Evolutionary conservation across 1,140 invertebrate species (phyloP).

Genomic region (Drosophila mauritiana): DNA sequence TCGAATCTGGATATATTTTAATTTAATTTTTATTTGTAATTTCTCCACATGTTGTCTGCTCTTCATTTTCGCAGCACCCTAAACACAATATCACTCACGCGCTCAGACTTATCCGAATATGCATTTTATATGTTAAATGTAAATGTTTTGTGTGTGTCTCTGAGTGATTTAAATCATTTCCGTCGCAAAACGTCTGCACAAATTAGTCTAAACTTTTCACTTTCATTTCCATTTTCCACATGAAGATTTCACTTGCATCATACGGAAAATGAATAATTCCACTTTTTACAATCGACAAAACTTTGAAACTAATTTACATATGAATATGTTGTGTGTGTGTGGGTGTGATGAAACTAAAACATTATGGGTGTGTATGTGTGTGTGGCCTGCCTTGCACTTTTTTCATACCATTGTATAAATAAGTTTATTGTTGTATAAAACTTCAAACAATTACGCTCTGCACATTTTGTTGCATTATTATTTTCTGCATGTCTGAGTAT

Average conservation of each 20-base stretch:
- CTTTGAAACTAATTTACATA: slow-evolving; percentile 56
- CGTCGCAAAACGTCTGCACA: slow-evolving; percentile 14
- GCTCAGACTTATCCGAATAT: slow-evolving; percentile 85
- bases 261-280: slow-evolving; percentile 42
- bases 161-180: slow-evolving; percentile 25
- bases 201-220: slow-evolving; percentile 20
- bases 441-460: slow-evolving; percentile 52
- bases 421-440: slow-evolving; percentile 62
- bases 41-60: slow-evolving; percentile 38
- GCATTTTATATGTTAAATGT: slow-evolving; percentile 49
- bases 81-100: slow-evolving; percentile 85
- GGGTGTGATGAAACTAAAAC: slow-evolving; percentile 36
- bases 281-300: slow-evolving; percentile 47
- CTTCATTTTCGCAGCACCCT: slow-evolving; percentile 74
- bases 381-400: slow-evolving; percentile 53
- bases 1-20: slow-evolving; percentile 26
- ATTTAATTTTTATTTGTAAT: slow-evolving; percentile 41
- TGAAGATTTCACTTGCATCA: slow-evolving; percentile 30
- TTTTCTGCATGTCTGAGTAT: slow-evolving; percentile 70
- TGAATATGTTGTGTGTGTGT: slow-evolving; percentile 23
- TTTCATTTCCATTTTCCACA: slow-evolving; percentile 5
- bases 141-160: slow-evolving; percentile 27
- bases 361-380: slow-evolving; percentile 32
- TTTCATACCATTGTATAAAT: slow-evolving; percentile 41
- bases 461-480: slow-evolving; percentile 30